Evolutionary conservation across 1,140 invertebrate genomes (phyloP).

Genomic region (Hypsibius dujardini): DNA sequence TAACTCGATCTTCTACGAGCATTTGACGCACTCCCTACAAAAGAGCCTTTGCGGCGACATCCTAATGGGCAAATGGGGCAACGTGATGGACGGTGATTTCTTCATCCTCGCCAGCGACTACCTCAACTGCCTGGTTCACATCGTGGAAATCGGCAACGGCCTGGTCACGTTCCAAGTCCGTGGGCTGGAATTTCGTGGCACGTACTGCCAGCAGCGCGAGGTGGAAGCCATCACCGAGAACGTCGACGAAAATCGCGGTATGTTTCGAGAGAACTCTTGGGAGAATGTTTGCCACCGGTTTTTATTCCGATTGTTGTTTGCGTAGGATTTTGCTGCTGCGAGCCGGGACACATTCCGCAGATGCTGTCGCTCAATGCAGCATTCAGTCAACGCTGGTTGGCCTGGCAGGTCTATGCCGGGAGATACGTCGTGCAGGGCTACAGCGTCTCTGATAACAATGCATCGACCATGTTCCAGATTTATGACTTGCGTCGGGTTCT

Average conservation of each 20-base stretch:
- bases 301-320: neutral
- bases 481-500: constrained; percentile 91
- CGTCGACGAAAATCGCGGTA: constrained; percentile 76
- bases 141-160: constrained; percentile 95
- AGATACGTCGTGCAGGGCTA: constrained; percentile 96
- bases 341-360: constrained; percentile 73
- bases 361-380: constrained; percentile 79
- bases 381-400: constrained; percentile 88
- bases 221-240: constrained; percentile 95
- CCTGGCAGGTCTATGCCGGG: constrained; percentile 62
- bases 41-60: constrained; percentile 88
- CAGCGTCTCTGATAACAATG: constrained; percentile 90
- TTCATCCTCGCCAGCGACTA: constrained; percentile 94
- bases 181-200: constrained; percentile 86
- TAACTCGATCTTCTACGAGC: constrained; percentile 98
- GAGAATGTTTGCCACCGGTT: neutral
- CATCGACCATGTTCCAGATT: constrained; percentile 84
- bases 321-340: constrained; percentile 67
- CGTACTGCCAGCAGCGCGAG: constrained; percentile 93
- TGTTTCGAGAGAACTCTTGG: constrained; percentile 23
- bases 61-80: constrained; percentile 66
- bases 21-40: constrained; percentile 84
- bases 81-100: constrained; percentile 80
- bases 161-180: constrained; percentile 92
- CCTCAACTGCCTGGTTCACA: constrained; percentile 89